Base-by-base conservation (phyloP, 2,888 invertebrate genomes). In the Amiota mariae region DNA sequence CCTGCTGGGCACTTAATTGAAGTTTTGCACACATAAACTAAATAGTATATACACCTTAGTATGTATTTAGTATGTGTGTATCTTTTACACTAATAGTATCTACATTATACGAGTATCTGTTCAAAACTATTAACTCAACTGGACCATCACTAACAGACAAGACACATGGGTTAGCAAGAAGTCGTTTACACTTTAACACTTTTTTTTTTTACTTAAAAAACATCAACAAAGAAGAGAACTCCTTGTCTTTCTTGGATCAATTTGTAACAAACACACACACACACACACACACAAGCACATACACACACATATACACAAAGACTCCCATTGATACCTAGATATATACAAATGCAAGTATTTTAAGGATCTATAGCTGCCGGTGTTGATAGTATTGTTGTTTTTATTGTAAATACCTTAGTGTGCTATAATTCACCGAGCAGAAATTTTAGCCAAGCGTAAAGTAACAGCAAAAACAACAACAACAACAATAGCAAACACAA, bases 11-110 rank as follows among this genome's bases (percentile, higher is more conserved):
- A 74, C 74, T 82, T 83, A 83, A 86, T 86, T 83, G 86, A 79
- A 80, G 77, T 78, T 12, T 24, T 72, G 76, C 67, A 24, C 1
- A 81, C 77, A 79, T 80, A 79, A 79, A 61, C 72, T 66, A 66
- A 79, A 82, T 82, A 84, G 83, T 84, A 77, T 82, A 77, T 80
- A 15, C 18, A 78, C 81, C 77, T 79, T n/a, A n/a, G n/a, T n/a
- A n/a, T 47, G 10, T 15, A 66, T 0, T n/a, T n/a, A n/a, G 6
- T 36, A 36, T 36, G 8, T 36, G 36, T 4, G 36, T 36, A 36
- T 36, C 36, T 36, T 3, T 1, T 24, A 24, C 24, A 24, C 24
- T 36, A 36, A 36, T 36, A 36, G 36, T 36, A 36, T 36, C 36
- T 36, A 36, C 36, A 36, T 36, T 36, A 49, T 11, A 49, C 18